Percentiles rank a stretch among this genome's conserved stretches.
phyloP scores from a whole-genome alignment of 2,113 vertebrate species.

The Otolemur garnettii region DNA sequence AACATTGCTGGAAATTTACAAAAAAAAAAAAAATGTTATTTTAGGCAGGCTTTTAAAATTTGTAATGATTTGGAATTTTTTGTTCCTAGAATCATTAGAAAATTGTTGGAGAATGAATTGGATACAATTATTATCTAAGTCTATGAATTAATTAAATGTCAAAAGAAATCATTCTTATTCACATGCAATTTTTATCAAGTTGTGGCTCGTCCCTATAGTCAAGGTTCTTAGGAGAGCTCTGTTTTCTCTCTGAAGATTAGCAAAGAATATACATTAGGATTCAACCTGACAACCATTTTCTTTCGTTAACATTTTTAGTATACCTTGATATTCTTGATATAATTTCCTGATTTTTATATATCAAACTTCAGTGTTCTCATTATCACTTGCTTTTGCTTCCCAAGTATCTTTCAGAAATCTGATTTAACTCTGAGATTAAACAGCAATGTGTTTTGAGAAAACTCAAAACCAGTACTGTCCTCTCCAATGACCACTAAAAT shows the following conservation, averaged over 20 bases:
- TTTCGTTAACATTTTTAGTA: slow-evolving; percentile 7
- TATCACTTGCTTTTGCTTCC: slow-evolving; percentile 45
- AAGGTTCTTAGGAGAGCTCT: slow-evolving; percentile 49
- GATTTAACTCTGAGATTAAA: slow-evolving; percentile 39
- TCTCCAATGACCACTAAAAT: slow-evolving; percentile 4
- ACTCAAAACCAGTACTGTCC: background rate
- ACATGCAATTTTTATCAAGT: slow-evolving; percentile 23
- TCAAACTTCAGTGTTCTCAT: slow-evolving; percentile 34
- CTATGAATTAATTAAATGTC: slow-evolving; percentile 12
- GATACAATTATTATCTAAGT: background rate
- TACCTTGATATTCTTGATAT: slow-evolving; percentile 51
- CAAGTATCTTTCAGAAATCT: slow-evolving; percentile 21
- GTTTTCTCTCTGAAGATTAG: background rate
- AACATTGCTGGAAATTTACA: slow-evolving; percentile 81
- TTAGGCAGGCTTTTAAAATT: slow-evolving; percentile 76
- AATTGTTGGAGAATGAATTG: slow-evolving; percentile 58
- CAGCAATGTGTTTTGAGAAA: slow-evolving; percentile 27
- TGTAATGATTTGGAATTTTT: slow-evolving; percentile 66
- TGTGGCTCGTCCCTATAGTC: background rate
- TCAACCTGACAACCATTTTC: slow-evolving; percentile 6
- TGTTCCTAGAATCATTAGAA: slow-evolving; percentile 51
- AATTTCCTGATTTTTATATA: background rate
- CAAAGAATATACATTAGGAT: background rate
- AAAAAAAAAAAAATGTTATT: slow-evolving; percentile 48
- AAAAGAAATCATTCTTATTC: slow-evolving; percentile 8